A percentile compares a stretch with the other conserved stretches of the same genome.
Evolutionary conservation across 2,888 invertebrate genomes (phyloP).

Genomic region (Drosophila siamana): DNA sequence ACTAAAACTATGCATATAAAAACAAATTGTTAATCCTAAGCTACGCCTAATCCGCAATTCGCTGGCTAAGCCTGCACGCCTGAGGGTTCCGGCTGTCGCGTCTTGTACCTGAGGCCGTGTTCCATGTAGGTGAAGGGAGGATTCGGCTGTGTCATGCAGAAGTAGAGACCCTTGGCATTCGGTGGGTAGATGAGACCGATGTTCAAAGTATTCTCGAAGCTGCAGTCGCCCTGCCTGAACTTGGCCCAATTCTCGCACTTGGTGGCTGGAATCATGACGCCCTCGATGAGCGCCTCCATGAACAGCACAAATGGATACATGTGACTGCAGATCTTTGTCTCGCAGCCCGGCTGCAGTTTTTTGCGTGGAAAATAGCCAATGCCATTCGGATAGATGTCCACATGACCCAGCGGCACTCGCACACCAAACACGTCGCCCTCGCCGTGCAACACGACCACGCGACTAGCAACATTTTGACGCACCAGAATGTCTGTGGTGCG

Average conservation of each 20-base stretch:
- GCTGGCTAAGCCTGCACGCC: not conserved
- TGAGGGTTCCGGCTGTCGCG: slow-evolving; percentile 18
- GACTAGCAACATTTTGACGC: slow-evolving; percentile 60
- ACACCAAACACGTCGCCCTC: slow-evolving; percentile 82
- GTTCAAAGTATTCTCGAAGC: slow-evolving; percentile 68
- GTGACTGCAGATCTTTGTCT: slow-evolving; percentile 78
- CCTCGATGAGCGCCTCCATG: slow-evolving; percentile 81
- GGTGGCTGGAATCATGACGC: slow-evolving; percentile 79
- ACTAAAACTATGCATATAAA: slow-evolving; percentile 23
- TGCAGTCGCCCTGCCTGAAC: slow-evolving; percentile 72
- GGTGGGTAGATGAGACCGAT: slow-evolving; percentile 77
- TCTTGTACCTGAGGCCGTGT: slow-evolving; percentile 72
- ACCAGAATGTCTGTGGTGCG: slow-evolving; percentile 74
- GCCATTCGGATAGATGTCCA: slow-evolving; percentile 83
- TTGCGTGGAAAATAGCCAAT: slow-evolving; percentile 76
- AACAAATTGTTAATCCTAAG: slow-evolving; percentile 3
- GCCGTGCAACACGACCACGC: slow-evolving; percentile 81
- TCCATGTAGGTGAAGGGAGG: slow-evolving; percentile 81
- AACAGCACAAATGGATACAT: slow-evolving; percentile 82
- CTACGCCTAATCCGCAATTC: not conserved
- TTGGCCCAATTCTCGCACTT: slow-evolving; percentile 81
- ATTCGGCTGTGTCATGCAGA: slow-evolving; percentile 78
- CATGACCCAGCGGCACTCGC: slow-evolving; percentile 71
- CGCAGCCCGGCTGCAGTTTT: slow-evolving; percentile 82
- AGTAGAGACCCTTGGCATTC: slow-evolving; percentile 74